Conservation (phyloP, 1,140 invertebrate species). For the Caenorhabditis brenneri region DNA sequence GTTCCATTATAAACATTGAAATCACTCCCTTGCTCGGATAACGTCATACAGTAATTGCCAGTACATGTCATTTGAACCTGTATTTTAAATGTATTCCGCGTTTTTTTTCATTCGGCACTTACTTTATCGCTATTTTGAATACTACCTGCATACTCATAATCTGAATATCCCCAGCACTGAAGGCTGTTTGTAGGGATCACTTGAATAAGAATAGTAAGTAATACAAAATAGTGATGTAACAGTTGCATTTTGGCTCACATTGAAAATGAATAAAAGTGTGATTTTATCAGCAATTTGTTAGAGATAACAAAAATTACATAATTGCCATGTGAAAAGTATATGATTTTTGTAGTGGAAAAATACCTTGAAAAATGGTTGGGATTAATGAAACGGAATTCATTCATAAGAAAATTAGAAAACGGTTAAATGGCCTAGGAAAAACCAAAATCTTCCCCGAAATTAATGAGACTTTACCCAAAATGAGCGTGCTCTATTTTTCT, state of each 20-base stretch:
- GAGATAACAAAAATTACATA: too few species aligned
- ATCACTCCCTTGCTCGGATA: neutral
- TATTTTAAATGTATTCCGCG: too few species aligned
- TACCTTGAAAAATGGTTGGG: too few species aligned
- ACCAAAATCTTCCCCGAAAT: too few species aligned
- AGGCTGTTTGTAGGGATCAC: neutral
- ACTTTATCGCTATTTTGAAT: neutral
- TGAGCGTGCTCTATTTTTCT: too few species aligned
- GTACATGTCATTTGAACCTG: neutral
- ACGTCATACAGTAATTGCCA: neutral
- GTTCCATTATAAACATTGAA: constrained; percentile 28
- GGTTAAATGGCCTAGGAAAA: too few species aligned
- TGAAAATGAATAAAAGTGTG: neutral
- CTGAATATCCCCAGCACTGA: neutral
- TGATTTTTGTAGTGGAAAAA: too few species aligned
- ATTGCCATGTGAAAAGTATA: too few species aligned
- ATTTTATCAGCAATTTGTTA: neutral
- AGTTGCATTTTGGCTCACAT: neutral
- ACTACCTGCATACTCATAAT: neutral
- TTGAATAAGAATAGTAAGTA: neutral
- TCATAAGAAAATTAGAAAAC: too few species aligned
- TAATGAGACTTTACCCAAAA: too few species aligned
- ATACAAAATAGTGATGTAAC: neutral
- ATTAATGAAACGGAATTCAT: too few species aligned
- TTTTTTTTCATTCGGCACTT: too few species aligned